A percentile compares a stretch with the other conserved stretches of the same genome.
These are phyloP conservation scores for Tor tambroides DNA, from an alignment of 2,113 vertebrate genomes.

Conservation along the genomic window DNA sequence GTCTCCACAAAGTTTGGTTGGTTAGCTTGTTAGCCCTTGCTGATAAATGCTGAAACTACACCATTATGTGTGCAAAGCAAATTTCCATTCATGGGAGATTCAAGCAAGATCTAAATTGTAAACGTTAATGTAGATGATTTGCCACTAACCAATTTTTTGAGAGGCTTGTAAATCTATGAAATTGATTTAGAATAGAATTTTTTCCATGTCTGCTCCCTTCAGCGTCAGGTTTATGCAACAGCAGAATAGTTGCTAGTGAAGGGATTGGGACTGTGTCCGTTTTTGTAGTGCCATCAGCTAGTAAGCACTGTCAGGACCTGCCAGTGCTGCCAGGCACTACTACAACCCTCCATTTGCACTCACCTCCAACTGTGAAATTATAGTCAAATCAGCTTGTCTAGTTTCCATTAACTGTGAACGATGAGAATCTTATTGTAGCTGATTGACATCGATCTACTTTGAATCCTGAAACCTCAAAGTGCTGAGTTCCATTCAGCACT, in stretches of 20 bases:
- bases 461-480: slow-evolving; percentile 42
- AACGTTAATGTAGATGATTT: neutral
- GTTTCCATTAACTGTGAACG: neutral
- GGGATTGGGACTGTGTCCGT: neutral
- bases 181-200: neutral
- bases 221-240: neutral
- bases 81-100: neutral
- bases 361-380: neutral
- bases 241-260: neutral
- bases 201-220: neutral
- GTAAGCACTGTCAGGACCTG: neutral
- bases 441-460: slow-evolving; percentile 59
- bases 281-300: neutral
- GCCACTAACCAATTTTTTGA: neutral
- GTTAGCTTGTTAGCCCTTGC: neutral
- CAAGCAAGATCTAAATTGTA: neutral
- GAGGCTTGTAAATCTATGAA: neutral
- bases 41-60: neutral
- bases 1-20: neutral
- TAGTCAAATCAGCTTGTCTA: slow-evolving; percentile 20
- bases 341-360: neutral
- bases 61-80: neutral
- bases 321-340: neutral
- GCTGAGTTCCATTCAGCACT: neutral
- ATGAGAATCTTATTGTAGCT: slow-evolving; percentile 10